Evolutionary conservation across 92 coral and sea anemone genomes (phyloP).

Genomic region (Palythoa caribaeorum): DNA sequence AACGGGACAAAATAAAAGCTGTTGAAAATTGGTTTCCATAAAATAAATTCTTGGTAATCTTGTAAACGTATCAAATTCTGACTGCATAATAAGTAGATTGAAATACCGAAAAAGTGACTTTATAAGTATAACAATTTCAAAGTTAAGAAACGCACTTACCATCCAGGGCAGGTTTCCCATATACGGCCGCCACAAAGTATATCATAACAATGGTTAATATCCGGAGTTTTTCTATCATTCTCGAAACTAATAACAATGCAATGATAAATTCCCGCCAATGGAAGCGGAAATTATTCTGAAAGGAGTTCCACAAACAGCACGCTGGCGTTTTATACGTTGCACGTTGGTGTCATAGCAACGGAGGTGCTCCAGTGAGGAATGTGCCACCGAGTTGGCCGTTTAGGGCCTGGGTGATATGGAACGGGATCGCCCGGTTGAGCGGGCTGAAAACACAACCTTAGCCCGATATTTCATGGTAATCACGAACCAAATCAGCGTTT

Average conservation of each 20-base stretch:
- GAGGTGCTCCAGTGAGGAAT: too few species aligned
- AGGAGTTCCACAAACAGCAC: background rate
- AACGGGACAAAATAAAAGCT: too few species aligned
- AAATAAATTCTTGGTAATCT: too few species aligned
- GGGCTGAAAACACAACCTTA: too few species aligned
- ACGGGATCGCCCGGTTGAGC: too few species aligned
- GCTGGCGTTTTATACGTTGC: background rate
- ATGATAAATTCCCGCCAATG: background rate
- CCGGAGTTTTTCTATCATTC: background rate
- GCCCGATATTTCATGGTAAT: too few species aligned
- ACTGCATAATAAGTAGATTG: background rate
- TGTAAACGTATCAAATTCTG: background rate
- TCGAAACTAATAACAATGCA: background rate
- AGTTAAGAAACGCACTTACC: background rate
- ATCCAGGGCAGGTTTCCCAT: background rate
- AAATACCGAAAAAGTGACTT: background rate
- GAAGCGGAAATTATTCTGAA: background rate
- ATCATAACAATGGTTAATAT: background rate
- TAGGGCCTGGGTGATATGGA: too few species aligned
- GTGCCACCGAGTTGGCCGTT: too few species aligned
- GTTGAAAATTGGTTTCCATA: too few species aligned
- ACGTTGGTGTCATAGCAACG: background rate
- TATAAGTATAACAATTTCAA: background rate
- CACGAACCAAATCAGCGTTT: too few species aligned
- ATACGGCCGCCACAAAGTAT: background rate